These are phyloP conservation scores for Euura lappo DNA, from an alignment of 1,140 invertebrate genomes.

Conservation along the genomic window DNA sequence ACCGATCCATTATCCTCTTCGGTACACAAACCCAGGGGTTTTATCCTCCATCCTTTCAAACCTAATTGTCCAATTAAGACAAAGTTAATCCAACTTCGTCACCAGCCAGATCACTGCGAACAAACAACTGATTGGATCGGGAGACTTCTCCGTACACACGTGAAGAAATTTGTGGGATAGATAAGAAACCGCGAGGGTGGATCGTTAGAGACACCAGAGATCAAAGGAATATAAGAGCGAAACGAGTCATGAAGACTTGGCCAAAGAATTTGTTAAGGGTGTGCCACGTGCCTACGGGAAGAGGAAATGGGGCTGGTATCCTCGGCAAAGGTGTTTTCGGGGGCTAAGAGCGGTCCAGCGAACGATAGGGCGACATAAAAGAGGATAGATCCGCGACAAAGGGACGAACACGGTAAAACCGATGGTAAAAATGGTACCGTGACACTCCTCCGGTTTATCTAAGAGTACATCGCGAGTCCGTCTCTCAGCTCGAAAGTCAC, in stretches of 20 bases:
- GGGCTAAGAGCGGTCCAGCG: not conserved
- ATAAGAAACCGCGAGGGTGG: no score
- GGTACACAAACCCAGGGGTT: constrained; percentile 10
- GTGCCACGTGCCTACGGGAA: not conserved
- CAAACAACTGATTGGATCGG: constrained; percentile 33
- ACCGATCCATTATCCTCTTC: not conserved
- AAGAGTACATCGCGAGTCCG: not conserved
- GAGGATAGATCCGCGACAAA: constrained; percentile 23
- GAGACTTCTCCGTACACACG: no score
- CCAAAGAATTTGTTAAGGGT: constrained; percentile 11
- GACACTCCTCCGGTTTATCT: constrained; percentile 4
- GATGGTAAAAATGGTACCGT: not conserved
- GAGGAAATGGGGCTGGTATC: not conserved
- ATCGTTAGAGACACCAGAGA: no score
- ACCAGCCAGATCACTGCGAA: constrained; percentile 24
- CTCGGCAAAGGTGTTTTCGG: not conserved
- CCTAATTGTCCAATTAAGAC: constrained; percentile 34
- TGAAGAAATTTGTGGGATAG: no score
- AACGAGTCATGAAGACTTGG: constrained; percentile 1
- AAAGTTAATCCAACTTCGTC: constrained; percentile 33
- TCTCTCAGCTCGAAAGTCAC: no score
- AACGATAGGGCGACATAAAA: constrained; percentile 13
- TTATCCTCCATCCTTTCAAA: not conserved
- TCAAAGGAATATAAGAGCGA: not conserved
- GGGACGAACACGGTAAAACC: constrained; percentile 8